These are phyloP conservation scores for mouse (Mus musculus) DNA, from an alignment of 2,113 vertebrate genomes.

Conservation along the genomic window DNA sequence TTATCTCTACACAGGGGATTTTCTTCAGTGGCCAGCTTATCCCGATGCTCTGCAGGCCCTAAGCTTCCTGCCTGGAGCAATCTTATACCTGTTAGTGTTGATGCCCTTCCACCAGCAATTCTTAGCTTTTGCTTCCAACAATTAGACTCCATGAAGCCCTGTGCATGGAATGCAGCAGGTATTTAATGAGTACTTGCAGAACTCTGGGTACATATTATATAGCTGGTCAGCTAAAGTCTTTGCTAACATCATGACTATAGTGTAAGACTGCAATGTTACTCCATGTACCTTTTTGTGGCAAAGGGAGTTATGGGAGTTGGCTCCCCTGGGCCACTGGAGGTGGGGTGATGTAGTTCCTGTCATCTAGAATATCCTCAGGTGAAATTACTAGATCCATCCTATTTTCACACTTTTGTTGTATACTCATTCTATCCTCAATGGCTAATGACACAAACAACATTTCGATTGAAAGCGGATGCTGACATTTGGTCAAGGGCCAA, in stretches of 20 bases:
- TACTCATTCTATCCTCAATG: background rate
- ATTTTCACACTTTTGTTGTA: background rate
- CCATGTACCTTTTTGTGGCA: background rate
- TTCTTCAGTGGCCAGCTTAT: background rate
- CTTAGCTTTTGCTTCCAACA: background rate
- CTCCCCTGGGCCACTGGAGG: background rate
- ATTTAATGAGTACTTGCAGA: slow-evolving; percentile 28
- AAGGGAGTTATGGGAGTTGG: background rate
- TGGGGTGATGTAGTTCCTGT: background rate
- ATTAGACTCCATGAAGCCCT: background rate
- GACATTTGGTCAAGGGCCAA: background rate
- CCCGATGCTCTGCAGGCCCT: background rate
- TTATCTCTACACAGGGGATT: background rate
- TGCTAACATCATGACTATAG: background rate
- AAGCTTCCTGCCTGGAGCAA: background rate
- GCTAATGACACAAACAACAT: background rate
- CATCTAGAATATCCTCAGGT: background rate
- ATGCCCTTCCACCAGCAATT: background rate
- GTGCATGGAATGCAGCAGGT: background rate
- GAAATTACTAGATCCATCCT: background rate
- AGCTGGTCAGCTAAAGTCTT: background rate
- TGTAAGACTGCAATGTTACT: background rate
- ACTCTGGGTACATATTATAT: background rate
- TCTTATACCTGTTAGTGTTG: background rate
- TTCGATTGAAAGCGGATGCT: background rate